Conservation (phyloP, 30 jellyfish, hydroid and myxozoan genomes). For the Nemopilema nomurai region DNA sequence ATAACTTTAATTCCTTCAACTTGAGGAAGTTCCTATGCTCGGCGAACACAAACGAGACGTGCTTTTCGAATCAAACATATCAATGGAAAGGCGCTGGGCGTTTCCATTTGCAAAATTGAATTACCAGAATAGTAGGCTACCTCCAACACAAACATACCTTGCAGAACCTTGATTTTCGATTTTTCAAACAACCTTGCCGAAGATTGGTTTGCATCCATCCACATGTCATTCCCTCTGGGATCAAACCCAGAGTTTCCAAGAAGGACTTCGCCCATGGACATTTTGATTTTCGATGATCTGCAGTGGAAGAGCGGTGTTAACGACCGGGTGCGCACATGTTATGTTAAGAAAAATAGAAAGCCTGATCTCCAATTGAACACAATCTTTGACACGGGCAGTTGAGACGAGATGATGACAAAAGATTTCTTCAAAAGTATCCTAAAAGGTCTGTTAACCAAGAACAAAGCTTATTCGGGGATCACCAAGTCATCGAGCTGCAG, state of each 20-base stretch:
- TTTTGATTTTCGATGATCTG: slow-evolving; percentile 1
- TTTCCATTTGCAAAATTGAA: neutral
- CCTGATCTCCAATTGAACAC: neutral
- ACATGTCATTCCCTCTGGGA: slow-evolving; percentile 90
- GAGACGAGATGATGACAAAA: neutral
- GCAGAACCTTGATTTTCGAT: slow-evolving; percentile 90
- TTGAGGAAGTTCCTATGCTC: too few species aligned
- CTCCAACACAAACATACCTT: slow-evolving; percentile 67
- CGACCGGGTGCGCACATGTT: neutral
- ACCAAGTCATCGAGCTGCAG: neutral
- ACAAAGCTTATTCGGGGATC: neutral
- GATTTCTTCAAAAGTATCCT: neutral
- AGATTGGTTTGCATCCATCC: slow-evolving; percentile 99
- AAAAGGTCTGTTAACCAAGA: neutral
- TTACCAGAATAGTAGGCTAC: neutral
- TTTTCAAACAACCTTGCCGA: slow-evolving; percentile 93
- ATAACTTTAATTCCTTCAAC: too few species aligned
- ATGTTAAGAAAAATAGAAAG: neutral
- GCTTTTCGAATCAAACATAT: too few species aligned
- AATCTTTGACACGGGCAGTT: neutral
- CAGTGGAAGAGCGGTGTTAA: neutral
- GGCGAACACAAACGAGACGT: too few species aligned
- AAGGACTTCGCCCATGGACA: slow-evolving; percentile 86
- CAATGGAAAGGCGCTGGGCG: neutral
- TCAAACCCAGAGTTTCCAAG: slow-evolving; percentile 74